These are phyloP conservation scores for Maccullochella peelii DNA, from an alignment of 2,113 vertebrate species.

Conservation along the genomic window DNA sequence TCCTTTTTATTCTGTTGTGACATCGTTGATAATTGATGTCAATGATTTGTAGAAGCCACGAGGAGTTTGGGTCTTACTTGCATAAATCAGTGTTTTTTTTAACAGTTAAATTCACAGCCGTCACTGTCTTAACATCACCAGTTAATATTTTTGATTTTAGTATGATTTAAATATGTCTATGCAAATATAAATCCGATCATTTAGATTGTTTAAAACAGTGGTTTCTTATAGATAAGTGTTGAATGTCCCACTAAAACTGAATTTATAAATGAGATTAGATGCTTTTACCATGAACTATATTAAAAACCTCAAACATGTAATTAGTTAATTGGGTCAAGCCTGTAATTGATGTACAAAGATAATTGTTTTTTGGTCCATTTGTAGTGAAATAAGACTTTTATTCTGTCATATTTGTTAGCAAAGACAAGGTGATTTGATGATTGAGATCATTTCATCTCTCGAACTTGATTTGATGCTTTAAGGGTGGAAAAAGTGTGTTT, in stretches of 20 bases:
- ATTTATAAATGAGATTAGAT: not conserved
- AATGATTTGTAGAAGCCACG: not conserved
- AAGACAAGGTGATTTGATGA: no score
- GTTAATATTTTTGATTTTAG: no score
- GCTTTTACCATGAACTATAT: not conserved
- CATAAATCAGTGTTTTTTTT: no score
- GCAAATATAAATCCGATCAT: not conserved
- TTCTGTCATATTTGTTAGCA: not conserved
- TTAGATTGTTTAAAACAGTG: not conserved
- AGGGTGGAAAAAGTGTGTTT: conserved; percentile 33
- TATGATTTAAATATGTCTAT: no score
- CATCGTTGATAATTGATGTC: not conserved
- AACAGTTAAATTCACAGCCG: no score
- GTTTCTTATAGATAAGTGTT: not conserved
- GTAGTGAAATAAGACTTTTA: not conserved
- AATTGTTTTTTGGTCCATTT: not conserved
- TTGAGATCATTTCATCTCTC: not conserved
- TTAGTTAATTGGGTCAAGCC: not conserved
- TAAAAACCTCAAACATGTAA: not conserved
- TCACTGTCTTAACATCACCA: no score
- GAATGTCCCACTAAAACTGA: not conserved
- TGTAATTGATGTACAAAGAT: not conserved
- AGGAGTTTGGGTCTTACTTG: no score
- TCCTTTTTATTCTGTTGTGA: not conserved
- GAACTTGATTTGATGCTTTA: not conserved